A percentile compares a stretch with the other conserved stretches of the same genome.
Conservation (phyloP, 2,888 invertebrate species). For the Pristionchus maxplancki region DNA sequence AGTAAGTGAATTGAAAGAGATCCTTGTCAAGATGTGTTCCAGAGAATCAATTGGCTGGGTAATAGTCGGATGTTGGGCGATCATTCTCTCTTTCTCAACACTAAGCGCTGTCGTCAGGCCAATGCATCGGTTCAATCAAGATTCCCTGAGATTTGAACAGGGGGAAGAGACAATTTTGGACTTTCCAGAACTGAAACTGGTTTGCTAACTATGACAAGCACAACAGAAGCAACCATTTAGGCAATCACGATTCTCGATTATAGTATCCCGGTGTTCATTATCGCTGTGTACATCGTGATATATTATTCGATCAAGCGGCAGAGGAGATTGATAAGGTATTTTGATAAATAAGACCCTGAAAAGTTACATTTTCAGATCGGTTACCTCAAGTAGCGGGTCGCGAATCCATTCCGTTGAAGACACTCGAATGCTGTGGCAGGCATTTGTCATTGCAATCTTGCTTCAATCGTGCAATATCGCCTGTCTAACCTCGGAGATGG, state of each 20-base stretch:
- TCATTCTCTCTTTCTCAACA: not conserved
- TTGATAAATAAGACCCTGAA: too few species aligned
- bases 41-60: not conserved
- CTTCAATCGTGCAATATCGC: not conserved
- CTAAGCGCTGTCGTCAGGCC: not conserved
- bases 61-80: not conserved
- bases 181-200: not conserved
- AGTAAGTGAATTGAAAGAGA: not conserved
- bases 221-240: not conserved
- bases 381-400: not conserved
- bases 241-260: not conserved
- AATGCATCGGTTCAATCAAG: not conserved
- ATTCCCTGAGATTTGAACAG: not conserved
- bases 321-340: not conserved
- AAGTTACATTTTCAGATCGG: not conserved
- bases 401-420: not conserved
- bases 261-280: not conserved
- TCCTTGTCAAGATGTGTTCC: not conserved
- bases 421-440: not conserved
- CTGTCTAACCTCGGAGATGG: not conserved
- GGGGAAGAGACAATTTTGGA: not conserved
- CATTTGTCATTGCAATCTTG: not conserved
- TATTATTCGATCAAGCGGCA: not conserved
- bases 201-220: not conserved
- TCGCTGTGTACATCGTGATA: not conserved